Conservation (phyloP, 2,113 vertebrate genomes). For the Etheostoma cragini region DNA sequence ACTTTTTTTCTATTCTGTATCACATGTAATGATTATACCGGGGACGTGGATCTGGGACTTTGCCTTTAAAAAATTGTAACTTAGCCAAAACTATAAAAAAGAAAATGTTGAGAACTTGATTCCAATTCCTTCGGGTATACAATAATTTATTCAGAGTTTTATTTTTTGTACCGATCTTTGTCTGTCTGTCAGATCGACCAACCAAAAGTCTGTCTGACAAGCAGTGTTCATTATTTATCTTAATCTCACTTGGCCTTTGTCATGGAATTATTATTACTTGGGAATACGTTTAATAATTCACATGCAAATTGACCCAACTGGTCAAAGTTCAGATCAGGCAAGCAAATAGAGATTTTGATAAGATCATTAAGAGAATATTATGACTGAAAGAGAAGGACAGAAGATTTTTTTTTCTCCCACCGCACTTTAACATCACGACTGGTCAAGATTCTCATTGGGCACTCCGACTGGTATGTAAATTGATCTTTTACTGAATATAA, state of each 20-base stretch:
- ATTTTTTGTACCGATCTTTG: not conserved
- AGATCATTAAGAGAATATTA: conserved; percentile 57
- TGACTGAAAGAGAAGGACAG: conserved; percentile 43
- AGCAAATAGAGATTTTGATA: conserved; percentile 55
- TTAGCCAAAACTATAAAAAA: not conserved
- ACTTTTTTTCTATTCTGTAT: not conserved
- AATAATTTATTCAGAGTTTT: not conserved
- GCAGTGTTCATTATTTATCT: conserved; percentile 6
- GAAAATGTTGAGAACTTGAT: not conserved
- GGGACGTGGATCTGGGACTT: not conserved
- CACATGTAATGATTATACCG: not conserved
- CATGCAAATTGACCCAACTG: conserved; percentile 57
- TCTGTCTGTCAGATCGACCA: conserved; percentile 1
- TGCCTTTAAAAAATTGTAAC: not conserved
- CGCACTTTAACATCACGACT: conserved; percentile 16
- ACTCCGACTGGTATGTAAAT: conserved; percentile 80
- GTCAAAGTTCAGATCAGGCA: conserved; percentile 65
- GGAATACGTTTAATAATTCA: conserved; percentile 71
- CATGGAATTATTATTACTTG: conserved; percentile 48
- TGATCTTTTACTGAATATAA: conserved; percentile 81
- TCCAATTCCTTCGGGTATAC: not conserved
- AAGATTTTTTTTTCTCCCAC: not conserved
- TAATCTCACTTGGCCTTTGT: conserved; percentile 16
- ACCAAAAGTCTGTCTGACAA: conserved; percentile 18
- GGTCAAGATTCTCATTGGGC: conserved; percentile 59